Conservation (phyloP, 1,140 invertebrate genomes). For the Schlechtendalia chinensis region DNA sequence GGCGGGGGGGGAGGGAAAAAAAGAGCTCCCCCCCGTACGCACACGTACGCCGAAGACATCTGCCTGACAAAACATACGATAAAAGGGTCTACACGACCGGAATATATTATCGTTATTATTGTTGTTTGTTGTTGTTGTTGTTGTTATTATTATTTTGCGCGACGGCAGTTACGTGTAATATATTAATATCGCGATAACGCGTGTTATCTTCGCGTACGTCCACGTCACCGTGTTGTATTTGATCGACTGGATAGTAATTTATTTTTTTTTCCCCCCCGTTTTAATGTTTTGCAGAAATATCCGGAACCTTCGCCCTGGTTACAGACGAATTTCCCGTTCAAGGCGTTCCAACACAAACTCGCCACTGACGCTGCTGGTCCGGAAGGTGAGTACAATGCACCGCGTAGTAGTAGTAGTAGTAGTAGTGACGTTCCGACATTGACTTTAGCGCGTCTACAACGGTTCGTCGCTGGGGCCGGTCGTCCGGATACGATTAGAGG, state of each 20-base stretch:
- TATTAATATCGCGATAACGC: no score
- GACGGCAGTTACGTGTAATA: no score
- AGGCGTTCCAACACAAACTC: conserved; percentile 43
- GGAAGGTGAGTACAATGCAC: conserved; percentile 19
- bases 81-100: conserved; percentile 44
- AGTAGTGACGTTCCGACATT: no score
- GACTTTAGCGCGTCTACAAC: no score
- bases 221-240: not conserved
- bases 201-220: no score
- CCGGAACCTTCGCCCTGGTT: conserved; percentile 44
- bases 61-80: conserved; percentile 48
- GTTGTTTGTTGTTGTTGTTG: no score
- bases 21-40: not conserved
- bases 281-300: conserved; percentile 34
- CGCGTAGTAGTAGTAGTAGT: no score
- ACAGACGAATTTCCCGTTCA: conserved; percentile 37
- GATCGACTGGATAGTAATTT: not conserved
- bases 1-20: not conserved
- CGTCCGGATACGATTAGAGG: no score
- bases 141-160: no score
- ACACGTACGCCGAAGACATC: conserved; percentile 42
- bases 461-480: no score
- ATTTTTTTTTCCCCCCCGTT: not conserved
- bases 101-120: conserved; percentile 36
- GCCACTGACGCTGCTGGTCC: conserved; percentile 48